Conservation (phyloP, 2,888 invertebrate genomes). For the Aricia artaxerxes region DNA sequence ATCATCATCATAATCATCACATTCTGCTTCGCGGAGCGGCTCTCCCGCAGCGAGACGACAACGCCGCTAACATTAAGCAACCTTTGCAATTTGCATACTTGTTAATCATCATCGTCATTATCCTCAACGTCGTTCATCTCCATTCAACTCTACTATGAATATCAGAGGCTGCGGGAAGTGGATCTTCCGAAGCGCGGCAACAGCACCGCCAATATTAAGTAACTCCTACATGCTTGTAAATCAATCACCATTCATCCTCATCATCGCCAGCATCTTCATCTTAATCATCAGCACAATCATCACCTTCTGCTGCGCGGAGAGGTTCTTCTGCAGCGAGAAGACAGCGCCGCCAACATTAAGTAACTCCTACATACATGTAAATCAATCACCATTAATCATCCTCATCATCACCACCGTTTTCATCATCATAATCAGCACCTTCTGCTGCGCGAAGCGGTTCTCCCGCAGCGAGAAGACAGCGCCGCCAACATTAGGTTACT, state of each 20-base stretch:
- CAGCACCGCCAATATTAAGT: background rate
- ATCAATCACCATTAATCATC: background rate
- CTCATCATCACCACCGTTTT: background rate
- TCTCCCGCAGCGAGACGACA: too few species aligned
- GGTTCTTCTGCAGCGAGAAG: slow-evolving; percentile 82
- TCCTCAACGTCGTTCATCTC: too few species aligned
- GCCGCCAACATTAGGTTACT: slow-evolving; percentile 39
- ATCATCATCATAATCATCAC: too few species aligned
- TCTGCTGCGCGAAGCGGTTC: slow-evolving; percentile 86
- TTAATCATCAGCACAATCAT: background rate
- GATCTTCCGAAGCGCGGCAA: too few species aligned
- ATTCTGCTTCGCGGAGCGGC: too few species aligned
- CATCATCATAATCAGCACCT: slow-evolving; percentile 79
- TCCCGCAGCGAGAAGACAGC: slow-evolving; percentile 93
- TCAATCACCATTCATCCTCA: background rate
- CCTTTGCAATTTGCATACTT: too few species aligned
- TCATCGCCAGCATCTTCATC: background rate
- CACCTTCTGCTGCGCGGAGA: slow-evolving; percentile 97
- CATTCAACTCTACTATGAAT: too few species aligned
- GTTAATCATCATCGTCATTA: too few species aligned
- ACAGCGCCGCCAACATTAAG: slow-evolving; percentile 60
- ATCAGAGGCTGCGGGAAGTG: too few species aligned
- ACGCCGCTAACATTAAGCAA: too few species aligned
- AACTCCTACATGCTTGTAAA: background rate
- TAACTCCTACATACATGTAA: background rate